phyloP scores from a whole-genome alignment of 2,888 invertebrate genomes.

The Protophormia terraenovae region DNA sequence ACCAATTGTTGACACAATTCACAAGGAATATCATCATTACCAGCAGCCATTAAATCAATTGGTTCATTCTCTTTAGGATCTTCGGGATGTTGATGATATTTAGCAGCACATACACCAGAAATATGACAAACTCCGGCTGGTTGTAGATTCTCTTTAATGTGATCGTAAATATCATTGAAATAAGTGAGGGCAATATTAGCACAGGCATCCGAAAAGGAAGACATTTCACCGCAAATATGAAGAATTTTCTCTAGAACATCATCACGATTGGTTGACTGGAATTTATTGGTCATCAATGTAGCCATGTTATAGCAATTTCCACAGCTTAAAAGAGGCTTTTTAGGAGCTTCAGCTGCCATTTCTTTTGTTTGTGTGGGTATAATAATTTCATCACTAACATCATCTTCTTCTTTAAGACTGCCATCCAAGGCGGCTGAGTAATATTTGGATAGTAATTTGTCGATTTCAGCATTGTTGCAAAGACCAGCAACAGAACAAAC shows the following conservation, averaged over 20 bases:
- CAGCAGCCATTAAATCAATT: constrained; percentile 81
- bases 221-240: constrained; percentile 86
- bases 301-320: constrained; percentile 78
- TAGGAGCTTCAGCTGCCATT: constrained; percentile 62
- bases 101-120: constrained; percentile 87
- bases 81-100: constrained; percentile 85
- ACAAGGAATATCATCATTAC: constrained; percentile 87
- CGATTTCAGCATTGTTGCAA: constrained; percentile 89
- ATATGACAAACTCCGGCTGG: constrained; percentile 88
- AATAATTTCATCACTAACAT: constrained; percentile 27
- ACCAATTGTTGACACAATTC: constrained; percentile 93
- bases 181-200: constrained; percentile 87
- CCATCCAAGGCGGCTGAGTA: constrained; percentile 72
- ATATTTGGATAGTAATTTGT: constrained; percentile 83
- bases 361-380: constrained; percentile 34
- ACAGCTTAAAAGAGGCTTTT: constrained; percentile 73
- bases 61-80: constrained; percentile 84
- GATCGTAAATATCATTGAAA: constrained; percentile 87
- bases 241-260: constrained; percentile 79
- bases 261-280: constrained; percentile 77
- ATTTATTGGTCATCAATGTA: constrained; percentile 76
- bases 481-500: constrained; percentile 94
- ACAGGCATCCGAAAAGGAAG: constrained; percentile 90
- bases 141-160: constrained; percentile 84
- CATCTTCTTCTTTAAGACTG: constrained; percentile 66